Evolutionary conservation across 2,797 vertebrate genomes (phyloP).

Genomic region (Acanthis flammea): DNA sequence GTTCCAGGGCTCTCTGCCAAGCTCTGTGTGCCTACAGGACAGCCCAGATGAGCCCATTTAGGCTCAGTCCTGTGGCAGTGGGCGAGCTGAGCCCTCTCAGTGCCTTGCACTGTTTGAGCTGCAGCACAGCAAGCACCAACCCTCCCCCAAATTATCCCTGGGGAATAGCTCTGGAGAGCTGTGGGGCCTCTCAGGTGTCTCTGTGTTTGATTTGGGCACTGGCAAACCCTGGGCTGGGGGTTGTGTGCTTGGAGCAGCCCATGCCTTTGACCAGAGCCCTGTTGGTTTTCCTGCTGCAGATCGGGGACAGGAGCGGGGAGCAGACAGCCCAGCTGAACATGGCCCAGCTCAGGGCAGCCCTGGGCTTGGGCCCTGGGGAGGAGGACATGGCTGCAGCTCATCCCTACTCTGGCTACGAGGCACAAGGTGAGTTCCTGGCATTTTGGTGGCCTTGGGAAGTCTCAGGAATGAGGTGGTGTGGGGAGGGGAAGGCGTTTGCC

Average conservation of each 20-base stretch:
- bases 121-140: accelerated
- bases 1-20: not conserved
- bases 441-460: not conserved
- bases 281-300: slow-evolving; percentile 70
- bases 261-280: not conserved
- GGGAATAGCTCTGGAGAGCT: not conserved
- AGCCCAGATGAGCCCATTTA: accelerated
- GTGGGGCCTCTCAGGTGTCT: not conserved
- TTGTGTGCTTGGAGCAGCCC: accelerated
- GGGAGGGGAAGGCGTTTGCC: not conserved
- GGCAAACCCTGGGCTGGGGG: not conserved
- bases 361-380: slow-evolving; percentile 73
- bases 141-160: not conserved
- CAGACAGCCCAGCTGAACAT: slow-evolving; percentile 89
- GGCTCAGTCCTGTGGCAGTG: not conserved
- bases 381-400: slow-evolving; percentile 75
- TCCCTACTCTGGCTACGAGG: slow-evolving; percentile 86
- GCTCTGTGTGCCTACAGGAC: not conserved
- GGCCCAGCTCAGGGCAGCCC: slow-evolving; percentile 84
- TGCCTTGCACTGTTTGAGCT: not conserved
- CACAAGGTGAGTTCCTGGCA: slow-evolving; percentile 81
- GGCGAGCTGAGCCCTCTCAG: not conserved
- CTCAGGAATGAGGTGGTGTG: accelerated
- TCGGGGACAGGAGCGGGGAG: slow-evolving; percentile 89
- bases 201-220: not conserved